A percentile compares a stretch with the other conserved stretches of the same genome.
phyloP scores from a whole-genome alignment of 2,888 invertebrate species.

The Sipunculus nudus region DNA sequence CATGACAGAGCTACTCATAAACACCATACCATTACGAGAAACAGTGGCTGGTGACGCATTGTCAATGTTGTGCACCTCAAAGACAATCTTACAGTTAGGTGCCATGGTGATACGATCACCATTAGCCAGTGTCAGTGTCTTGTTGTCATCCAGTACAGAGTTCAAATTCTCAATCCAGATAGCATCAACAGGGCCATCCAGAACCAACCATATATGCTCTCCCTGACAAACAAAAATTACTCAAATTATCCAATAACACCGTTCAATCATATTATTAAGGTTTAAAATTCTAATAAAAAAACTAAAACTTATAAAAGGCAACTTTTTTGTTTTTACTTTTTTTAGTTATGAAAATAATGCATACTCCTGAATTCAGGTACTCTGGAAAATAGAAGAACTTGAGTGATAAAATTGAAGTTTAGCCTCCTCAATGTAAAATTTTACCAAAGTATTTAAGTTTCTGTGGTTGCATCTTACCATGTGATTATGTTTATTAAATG shows the following conservation, averaged over 20 bases:
- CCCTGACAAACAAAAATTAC: slow-evolving; percentile 70
- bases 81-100: slow-evolving; percentile 66
- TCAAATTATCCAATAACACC: background rate
- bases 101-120: slow-evolving; percentile 68
- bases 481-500: too few relatives aligned
- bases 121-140: slow-evolving; percentile 67
- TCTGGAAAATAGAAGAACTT: too few relatives aligned
- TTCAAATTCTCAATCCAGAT: slow-evolving; percentile 69
- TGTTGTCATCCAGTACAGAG: slow-evolving; percentile 68
- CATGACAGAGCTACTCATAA: slow-evolving; percentile 95
- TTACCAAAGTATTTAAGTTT: too few relatives aligned
- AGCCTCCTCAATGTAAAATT: too few relatives aligned
- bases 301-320: too few relatives aligned
- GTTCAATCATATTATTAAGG: too few relatives aligned
- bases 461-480: too few relatives aligned
- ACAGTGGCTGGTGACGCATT: slow-evolving; percentile 68
- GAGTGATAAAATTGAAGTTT: too few relatives aligned
- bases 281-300: too few relatives aligned
- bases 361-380: too few relatives aligned
- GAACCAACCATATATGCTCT: slow-evolving; percentile 66
- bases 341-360: too few relatives aligned
- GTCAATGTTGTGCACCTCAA: slow-evolving; percentile 68
- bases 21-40: slow-evolving; percentile 70
- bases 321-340: too few relatives aligned
- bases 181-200: slow-evolving; percentile 68